Base-by-base conservation (phyloP, 2,888 invertebrate genomes). In the Plagodis pulveraria region DNA sequence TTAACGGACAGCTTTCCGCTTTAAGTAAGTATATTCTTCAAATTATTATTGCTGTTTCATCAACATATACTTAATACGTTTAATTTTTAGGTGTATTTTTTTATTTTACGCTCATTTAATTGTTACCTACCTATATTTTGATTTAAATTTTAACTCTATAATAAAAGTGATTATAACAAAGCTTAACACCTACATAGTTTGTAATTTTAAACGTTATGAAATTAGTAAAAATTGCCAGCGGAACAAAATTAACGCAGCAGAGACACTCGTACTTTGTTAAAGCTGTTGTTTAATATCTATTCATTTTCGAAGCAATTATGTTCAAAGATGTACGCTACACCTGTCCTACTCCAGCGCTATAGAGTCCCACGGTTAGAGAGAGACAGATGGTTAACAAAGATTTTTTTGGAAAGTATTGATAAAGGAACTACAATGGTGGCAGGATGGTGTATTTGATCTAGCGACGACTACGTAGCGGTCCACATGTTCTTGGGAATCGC, bases 401-500 rank as follows among this genome's bases (percentile, higher is more conserved):
- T 76, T 86, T 89, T 87, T 89, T 86, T 77, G 66, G 70, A 76
- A 81, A 83, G 85, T 83, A 86, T 85, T 86, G 87, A 86, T 89
- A 87, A 85, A 85, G 81, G 84, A 84, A 86, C 82, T 88, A 90
- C 90, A 92, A 89, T 90, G 85, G 82, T 82, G 84, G 85, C 87
- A 88, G 89, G 88, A 91, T 89, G 88, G 89, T 87, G 87, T 91
- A 86, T 91, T 91, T 91, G 89, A 91, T 88, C 91, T 89, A 88
- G 86, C 87, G 83, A 58, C 58, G 50, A 56, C 56, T 47, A 87
- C 89, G 87, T 89, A 90, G 91, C 90, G 87, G 86, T 88, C 87
- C 91, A 91, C 87, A 90, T 91, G 91, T 88, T 92, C 89, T 85
- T 85, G 88, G 87, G 90, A 91, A 91, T 87, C 76, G 87, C 89